Conservation (phyloP, 2,113 vertebrate genomes). For the Petromus typicus region DNA sequence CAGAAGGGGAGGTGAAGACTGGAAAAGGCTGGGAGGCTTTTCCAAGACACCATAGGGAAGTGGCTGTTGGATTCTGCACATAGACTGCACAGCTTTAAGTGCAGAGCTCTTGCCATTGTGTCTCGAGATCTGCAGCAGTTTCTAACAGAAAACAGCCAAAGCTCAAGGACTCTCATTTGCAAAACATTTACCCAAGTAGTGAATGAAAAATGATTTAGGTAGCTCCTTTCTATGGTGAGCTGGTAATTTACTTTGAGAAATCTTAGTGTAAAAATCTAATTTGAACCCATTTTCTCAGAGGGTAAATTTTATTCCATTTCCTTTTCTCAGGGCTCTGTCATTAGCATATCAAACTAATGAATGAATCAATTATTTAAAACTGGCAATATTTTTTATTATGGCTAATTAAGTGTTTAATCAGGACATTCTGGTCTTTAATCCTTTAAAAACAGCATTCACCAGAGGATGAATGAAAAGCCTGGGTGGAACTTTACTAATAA, state of each 20-base stretch:
- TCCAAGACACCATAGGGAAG: background rate
- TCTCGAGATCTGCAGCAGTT: background rate
- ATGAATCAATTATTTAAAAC: slow-evolving; percentile 85
- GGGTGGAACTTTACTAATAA: slow-evolving; percentile 72
- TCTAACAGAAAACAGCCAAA: slow-evolving; percentile 22
- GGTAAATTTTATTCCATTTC: slow-evolving; percentile 85
- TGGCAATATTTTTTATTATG: slow-evolving; percentile 85
- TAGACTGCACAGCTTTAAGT: background rate
- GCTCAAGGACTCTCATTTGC: background rate
- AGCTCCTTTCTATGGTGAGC: slow-evolving; percentile 15
- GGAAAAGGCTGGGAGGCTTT: background rate
- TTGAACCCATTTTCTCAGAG: slow-evolving; percentile 75
- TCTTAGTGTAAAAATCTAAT: slow-evolving; percentile 80
- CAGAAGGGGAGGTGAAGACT: background rate
- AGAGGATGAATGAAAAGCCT: slow-evolving; percentile 78
- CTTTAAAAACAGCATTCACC: slow-evolving; percentile 80
- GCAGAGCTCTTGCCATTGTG: background rate
- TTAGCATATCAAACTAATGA: slow-evolving; percentile 85
- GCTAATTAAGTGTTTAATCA: slow-evolving; percentile 84
- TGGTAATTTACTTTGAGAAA: slow-evolving; percentile 73
- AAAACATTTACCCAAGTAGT: slow-evolving; percentile 15
- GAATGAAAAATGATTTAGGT: slow-evolving; percentile 38
- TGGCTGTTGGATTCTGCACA: background rate
- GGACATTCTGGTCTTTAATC: slow-evolving; percentile 82
- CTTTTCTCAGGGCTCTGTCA: slow-evolving; percentile 80